phyloP scores from a whole-genome alignment of 2,113 vertebrate genomes.

The Hiodon alosoides region DNA sequence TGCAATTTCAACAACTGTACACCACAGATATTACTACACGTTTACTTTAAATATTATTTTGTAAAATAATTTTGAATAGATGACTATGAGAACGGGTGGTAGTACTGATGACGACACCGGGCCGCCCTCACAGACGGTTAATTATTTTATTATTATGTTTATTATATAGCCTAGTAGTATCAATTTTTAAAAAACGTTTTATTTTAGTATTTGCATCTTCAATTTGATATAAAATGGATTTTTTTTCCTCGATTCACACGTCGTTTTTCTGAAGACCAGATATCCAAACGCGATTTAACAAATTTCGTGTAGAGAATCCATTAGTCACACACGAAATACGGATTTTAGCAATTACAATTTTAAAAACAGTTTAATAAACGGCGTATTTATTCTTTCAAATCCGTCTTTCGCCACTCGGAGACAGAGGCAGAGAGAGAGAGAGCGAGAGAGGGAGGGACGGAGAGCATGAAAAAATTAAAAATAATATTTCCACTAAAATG shows the following conservation, averaged over 20 bases:
- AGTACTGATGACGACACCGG: constrained; percentile 43
- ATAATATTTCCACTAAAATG: constrained; percentile 59
- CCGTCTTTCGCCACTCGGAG: constrained; percentile 27
- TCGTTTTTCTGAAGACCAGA: constrained; percentile 23
- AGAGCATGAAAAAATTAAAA: constrained; percentile 33
- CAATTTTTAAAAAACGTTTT: constrained; percentile 2
- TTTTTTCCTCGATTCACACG: constrained; percentile 36
- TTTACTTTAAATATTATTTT: constrained; percentile 34
- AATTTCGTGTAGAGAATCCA: constrained; percentile 37
- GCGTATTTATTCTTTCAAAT: constrained; percentile 26
- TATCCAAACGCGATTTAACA: constrained; percentile 32
- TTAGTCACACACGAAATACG: constrained; percentile 29
- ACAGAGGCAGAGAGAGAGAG: constrained; percentile 6
- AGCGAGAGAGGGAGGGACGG: constrained; percentile 3
- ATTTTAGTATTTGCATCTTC: background rate
- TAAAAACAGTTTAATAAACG: constrained; percentile 42
- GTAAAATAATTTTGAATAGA: constrained; percentile 29
- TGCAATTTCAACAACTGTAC: constrained; percentile 33
- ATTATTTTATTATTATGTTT: constrained; percentile 35
- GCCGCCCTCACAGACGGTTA: constrained; percentile 48
- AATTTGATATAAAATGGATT: constrained; percentile 26
- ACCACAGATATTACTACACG: constrained; percentile 7
- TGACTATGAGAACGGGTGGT: constrained; percentile 32
- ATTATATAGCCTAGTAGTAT: constrained; percentile 3
- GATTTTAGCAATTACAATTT: constrained; percentile 37